Base-by-base conservation (phyloP, 2,113 vertebrate species). In the Cettia cetti region DNA sequence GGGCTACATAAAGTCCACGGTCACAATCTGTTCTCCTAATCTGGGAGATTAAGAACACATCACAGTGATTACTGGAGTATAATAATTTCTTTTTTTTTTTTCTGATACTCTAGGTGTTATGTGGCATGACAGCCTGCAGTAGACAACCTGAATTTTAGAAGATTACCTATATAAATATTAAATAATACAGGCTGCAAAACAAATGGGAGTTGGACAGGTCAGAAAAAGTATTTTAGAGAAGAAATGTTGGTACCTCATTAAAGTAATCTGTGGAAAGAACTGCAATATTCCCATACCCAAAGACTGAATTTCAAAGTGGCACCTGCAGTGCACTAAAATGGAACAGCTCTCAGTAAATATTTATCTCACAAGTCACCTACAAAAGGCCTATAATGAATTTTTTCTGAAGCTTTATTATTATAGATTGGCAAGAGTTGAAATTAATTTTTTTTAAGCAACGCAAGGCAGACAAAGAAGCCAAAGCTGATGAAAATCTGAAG, bases 401-500 rank as follows among this genome's bases (percentile, higher is more conserved):
- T 89, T 71, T 37, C 77, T 79, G 50, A n/a, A 75, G 56, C 47
- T 83, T 90, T 82, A 66, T 54, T 68, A 53, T 26, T 21, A 65
- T 91, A 68, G 39, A 79, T 39, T 42, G 28, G 40, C 76, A 90
- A 85, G 70, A 50, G 50, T 45, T 86, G 66, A 63, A 68, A 30
- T 68, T 87, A 28, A 33, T 70, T 89, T 75, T 79, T 81, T 63
- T 82, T 52, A 80, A 92, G 72, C n/a, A 40, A 78, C 4, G 23
- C n/a, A 76, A 81, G 69, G 42, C 76, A 89, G 72, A 49, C 52
- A 91, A 91, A 94, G 71, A 37, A 88, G 78, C 33, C 69, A n/a
- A 81, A 91, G 71, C 87, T 60, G 61, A 92, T 54, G 76, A 65
- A 92, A 95, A 97, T 70, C 47, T 83, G 77, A 92, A 96, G 37